Base-by-base conservation (phyloP, 2,113 vertebrate species). In the Urocitellus parryii region DNA sequence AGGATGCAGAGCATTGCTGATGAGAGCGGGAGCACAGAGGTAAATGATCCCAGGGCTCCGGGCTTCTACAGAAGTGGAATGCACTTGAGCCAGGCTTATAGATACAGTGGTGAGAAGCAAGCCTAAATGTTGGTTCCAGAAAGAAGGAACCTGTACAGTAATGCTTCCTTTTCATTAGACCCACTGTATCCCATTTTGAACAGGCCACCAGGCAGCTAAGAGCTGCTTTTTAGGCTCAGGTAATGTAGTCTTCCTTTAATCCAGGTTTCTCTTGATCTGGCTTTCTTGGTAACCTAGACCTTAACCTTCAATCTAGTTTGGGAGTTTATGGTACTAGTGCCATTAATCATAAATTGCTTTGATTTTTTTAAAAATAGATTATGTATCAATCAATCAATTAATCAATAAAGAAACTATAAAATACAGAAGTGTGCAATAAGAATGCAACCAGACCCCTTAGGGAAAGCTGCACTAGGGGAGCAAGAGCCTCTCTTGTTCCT, bases 11-110 rank as follows among this genome's bases (percentile, higher is more conserved):
- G 24, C n/a, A 22, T 22, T 32, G 37, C 8, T 1, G 51, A 12
- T 12, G 37, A 24, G 56, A n/a, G 27, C 5, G 32, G 37, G 2
- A 4, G 32, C 65, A 5, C 58, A n/a, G 2, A 2, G 2, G 9
- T 1, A 20, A 67, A 63, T 20, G 14, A 53, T 14, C 27, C 18
- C 0, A 9, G 18, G 7, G 4, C 32, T 63, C n/a, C 0, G 0
- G 1, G 45, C 22, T 48, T 51, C 34, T 37, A 13, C 34, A 22
- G 39, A 70, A 63, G 37, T 29, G 24, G 11, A 18, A 11, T 8
- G 48, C 11, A 2, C 61, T 24, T 14, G 67, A 67, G 53, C 8
- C 53, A 14, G 24, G 25, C 10, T 11, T 13, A 32, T 22, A 18
- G 51, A 27, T 29, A 12, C 1, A 1, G 27, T 16, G 56, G 48